These are phyloP conservation scores for Schizopygopsis pylzovi DNA, from an alignment of 2,797 vertebrate genomes.

Conservation along the genomic window DNA sequence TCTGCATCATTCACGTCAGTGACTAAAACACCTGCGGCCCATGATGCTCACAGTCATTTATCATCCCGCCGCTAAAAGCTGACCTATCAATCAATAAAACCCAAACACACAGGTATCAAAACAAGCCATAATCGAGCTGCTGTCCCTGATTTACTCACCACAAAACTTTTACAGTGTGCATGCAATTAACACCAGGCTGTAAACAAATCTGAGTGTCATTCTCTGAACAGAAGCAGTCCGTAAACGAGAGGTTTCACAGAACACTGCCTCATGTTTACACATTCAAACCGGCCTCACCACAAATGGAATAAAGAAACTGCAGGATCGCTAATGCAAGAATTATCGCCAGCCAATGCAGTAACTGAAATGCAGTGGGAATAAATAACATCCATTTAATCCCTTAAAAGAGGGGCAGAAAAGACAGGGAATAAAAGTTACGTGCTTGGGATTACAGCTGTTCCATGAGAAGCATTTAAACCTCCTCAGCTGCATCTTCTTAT, in stretches of 20 bases:
- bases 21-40: conserved; percentile 51
- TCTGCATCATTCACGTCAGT: conserved; percentile 61
- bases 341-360: background rate
- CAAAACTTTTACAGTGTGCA: conserved; percentile 35
- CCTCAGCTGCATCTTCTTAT: conserved; percentile 54
- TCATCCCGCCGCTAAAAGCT: conserved; percentile 59
- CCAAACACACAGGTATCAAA: conserved; percentile 39
- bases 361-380: conserved; percentile 32
- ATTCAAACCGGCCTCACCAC: background rate
- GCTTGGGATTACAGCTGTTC: conserved; percentile 55
- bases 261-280: background rate
- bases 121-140: conserved; percentile 33
- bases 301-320: background rate
- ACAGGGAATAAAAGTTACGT: conserved; percentile 36
- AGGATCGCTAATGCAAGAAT: background rate
- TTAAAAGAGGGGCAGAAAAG: conserved; percentile 31
- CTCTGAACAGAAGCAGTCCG: background rate
- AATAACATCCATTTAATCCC: conserved; percentile 43
- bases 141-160: conserved; percentile 41
- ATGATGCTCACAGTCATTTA: conserved; percentile 51
- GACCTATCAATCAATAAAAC: conserved; percentile 56
- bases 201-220: conserved; percentile 13
- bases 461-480: conserved; percentile 48
- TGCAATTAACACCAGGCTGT: conserved; percentile 32
- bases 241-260: background rate